phyloP scores from a whole-genome alignment of 1,140 invertebrate species.

The Bombus affinis region DNA sequence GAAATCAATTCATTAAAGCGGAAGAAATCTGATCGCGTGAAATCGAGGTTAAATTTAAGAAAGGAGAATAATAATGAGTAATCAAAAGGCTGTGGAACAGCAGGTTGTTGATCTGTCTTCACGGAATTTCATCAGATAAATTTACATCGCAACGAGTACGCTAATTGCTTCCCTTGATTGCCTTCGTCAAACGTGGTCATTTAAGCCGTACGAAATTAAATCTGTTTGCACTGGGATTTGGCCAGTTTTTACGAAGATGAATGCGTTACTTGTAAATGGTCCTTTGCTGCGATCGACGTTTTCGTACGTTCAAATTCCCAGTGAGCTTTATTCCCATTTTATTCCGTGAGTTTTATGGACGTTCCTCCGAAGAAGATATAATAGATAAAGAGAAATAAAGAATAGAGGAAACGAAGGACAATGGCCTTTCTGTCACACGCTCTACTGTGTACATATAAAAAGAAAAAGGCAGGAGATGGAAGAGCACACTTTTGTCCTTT shows the following conservation, averaged over 20 bases:
- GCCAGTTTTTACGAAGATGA: background rate
- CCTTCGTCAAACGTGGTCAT: background rate
- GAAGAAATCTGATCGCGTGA: too few species aligned
- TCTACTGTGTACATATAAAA: background rate
- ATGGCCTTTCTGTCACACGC: background rate
- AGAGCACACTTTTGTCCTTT: background rate
- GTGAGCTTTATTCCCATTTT: background rate
- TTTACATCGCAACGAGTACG: conserved; percentile 2
- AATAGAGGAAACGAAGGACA: background rate
- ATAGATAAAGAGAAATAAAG: background rate
- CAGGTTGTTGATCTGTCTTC: too few species aligned
- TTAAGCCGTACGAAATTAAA: background rate
- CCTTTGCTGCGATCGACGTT: background rate
- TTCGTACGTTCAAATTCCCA: conserved; percentile 26
- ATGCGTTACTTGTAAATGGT: background rate
- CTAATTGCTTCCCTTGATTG: conserved; percentile 6
- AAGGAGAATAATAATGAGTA: background rate
- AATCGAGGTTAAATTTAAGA: background rate
- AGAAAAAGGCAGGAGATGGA: too few species aligned
- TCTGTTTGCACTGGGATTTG: background rate
- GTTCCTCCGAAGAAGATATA: background rate
- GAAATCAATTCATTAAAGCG: background rate
- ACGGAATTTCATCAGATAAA: background rate
- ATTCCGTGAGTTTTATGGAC: background rate
- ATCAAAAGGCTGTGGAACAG: background rate